Percentiles rank a stretch among this genome's conserved stretches.
Evolutionary conservation across 2,113 vertebrate species (phyloP).

Genomic region (Mesitornis unicolor): DNA sequence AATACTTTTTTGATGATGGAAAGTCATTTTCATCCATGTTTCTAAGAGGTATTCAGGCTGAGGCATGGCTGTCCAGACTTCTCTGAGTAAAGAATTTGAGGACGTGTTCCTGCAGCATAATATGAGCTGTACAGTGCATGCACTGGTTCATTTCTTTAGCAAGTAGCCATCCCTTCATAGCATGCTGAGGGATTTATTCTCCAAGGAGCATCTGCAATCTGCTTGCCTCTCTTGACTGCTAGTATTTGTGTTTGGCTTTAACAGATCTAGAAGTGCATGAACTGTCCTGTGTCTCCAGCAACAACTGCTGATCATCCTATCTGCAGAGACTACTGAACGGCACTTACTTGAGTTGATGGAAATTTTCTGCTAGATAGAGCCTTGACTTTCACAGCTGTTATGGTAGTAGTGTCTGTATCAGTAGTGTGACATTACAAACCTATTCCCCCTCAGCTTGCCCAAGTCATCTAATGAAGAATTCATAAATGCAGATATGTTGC

Average conservation of each 20-base stretch:
- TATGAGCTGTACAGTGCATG: background rate
- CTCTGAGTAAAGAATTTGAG: background rate
- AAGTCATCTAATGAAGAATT: background rate
- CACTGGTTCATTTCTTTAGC: background rate
- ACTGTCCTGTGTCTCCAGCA: background rate
- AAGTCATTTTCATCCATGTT: background rate
- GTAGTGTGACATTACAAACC: background rate
- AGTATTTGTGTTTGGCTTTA: background rate
- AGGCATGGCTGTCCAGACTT: background rate
- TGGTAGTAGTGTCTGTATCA: background rate
- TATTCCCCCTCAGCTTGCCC: background rate
- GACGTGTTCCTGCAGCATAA: background rate
- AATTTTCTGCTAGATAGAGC: background rate
- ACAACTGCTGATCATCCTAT: background rate
- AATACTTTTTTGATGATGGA: slow-evolving; percentile 31
- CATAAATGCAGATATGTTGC: background rate
- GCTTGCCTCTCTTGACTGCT: background rate
- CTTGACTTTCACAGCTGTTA: background rate
- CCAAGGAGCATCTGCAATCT: background rate
- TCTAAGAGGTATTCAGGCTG: background rate
- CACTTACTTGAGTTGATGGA: background rate
- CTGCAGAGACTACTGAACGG: background rate
- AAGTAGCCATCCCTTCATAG: background rate
- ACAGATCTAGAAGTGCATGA: background rate
- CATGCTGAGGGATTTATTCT: background rate